Evolutionary conservation across 2,888 invertebrate species (phyloP).

Genomic region (Andricus curvator): DNA sequence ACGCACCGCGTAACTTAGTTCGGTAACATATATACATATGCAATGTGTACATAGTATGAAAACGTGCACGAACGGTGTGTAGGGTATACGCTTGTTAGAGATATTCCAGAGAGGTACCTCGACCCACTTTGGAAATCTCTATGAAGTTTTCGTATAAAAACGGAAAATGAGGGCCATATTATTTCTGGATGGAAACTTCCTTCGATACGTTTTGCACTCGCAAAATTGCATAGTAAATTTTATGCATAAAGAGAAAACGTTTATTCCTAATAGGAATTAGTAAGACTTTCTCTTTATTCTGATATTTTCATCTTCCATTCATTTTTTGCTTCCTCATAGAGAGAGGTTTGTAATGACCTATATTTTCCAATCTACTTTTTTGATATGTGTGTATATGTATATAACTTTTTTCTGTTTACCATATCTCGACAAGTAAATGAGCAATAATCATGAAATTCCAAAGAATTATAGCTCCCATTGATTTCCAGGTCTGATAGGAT

Average conservation of each 20-base stretch:
- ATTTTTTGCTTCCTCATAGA: too few relatives aligned
- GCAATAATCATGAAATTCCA: too few relatives aligned
- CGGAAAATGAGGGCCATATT: constrained; percentile 25
- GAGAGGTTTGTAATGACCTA: too few relatives aligned
- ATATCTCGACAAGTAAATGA: too few relatives aligned
- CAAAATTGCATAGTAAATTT: constrained; percentile 15
- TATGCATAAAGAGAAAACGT: constrained; percentile 18
- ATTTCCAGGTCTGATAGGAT: too few relatives aligned
- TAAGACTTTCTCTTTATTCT: constrained; percentile 22
- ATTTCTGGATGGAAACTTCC: constrained; percentile 22
- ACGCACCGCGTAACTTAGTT: constrained; percentile 53
- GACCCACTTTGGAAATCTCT: constrained; percentile 49
- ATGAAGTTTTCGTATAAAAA: constrained; percentile 19
- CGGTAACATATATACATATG: constrained; percentile 44
- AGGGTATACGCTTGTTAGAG: constrained; percentile 48
- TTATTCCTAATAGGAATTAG: constrained; percentile 18
- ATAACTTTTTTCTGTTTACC: too few relatives aligned
- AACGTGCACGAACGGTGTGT: constrained; percentile 47
- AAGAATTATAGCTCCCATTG: too few relatives aligned
- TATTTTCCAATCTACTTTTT: too few relatives aligned
- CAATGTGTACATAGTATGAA: constrained; percentile 47
- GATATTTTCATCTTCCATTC: too few relatives aligned
- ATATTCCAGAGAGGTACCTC: constrained; percentile 52
- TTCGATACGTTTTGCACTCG: constrained; percentile 18
- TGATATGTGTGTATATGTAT: too few relatives aligned